phyloP scores from a whole-genome alignment of 2,797 vertebrate species.

The Pagetopsis macropterus region DNA sequence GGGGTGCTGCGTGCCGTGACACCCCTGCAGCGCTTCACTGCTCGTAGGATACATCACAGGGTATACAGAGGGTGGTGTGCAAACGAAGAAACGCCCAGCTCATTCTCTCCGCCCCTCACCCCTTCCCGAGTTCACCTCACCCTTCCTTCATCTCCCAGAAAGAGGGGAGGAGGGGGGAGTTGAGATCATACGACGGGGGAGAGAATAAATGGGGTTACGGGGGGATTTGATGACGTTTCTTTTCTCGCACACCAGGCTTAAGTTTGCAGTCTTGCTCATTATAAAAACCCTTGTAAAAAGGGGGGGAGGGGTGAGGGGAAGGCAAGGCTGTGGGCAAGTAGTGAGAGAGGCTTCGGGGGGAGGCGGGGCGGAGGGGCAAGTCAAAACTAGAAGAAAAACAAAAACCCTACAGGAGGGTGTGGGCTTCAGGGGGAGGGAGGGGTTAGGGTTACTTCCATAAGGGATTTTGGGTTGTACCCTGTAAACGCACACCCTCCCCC shows the following conservation, averaged over 20 bases:
- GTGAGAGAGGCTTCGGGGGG: constrained; percentile 50
- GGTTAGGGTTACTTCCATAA: constrained; percentile 62
- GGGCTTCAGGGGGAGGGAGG: constrained; percentile 65
- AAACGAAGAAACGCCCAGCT: constrained; percentile 55
- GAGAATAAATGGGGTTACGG: constrained; percentile 38
- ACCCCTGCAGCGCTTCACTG: constrained; percentile 55
- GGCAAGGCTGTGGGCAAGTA: constrained; percentile 48
- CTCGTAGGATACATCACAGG: constrained; percentile 60
- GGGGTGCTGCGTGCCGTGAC: constrained; percentile 22
- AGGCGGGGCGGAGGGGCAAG: constrained; percentile 54
- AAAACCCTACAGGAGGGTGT: constrained; percentile 69
- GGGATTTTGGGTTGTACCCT: constrained; percentile 58
- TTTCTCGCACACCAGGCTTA: constrained; percentile 67
- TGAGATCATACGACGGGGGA: constrained; percentile 50
- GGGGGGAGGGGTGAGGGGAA: constrained; percentile 30
- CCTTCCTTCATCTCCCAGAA: constrained; percentile 39
- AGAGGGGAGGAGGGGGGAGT: constrained; percentile 55
- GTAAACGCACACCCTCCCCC: constrained; percentile 61
- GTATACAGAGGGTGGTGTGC: constrained; percentile 36
- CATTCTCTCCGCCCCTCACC: constrained; percentile 9
- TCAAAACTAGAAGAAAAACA: constrained; percentile 68
- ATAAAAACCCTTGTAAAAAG: constrained; percentile 68
- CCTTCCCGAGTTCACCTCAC: constrained; percentile 29
- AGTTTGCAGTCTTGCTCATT: constrained; percentile 73
- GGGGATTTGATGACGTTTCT: constrained; percentile 54